Evolutionary conservation across 2,888 invertebrate species (phyloP).

Genomic region (Chrysolina oricalcia): DNA sequence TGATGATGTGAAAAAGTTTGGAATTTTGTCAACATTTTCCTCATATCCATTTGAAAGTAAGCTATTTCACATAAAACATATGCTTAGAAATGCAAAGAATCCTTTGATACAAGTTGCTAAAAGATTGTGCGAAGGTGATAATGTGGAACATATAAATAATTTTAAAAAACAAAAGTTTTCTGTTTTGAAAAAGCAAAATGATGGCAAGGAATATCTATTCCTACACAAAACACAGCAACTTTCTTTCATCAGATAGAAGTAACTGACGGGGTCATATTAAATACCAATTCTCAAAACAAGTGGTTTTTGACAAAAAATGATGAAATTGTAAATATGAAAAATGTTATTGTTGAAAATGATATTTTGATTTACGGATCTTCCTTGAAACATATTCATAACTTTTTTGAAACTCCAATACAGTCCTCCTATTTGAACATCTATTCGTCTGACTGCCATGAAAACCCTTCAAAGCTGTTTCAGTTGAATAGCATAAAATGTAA

Average conservation of each 20-base stretch:
- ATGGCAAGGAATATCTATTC: conserved; percentile 13
- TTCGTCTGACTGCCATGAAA: conserved; percentile 40
- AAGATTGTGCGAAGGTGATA: conserved; percentile 47
- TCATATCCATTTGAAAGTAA: conserved; percentile 65
- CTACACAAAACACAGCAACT: conserved; percentile 5
- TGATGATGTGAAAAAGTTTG: conserved; percentile 60
- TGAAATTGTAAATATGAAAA: conserved; percentile 40
- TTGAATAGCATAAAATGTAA: conserved; percentile 47
- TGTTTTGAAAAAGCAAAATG: conserved; percentile 12
- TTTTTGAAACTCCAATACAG: no score
- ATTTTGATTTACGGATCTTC: conserved; percentile 49
- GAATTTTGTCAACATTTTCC: conserved; percentile 59
- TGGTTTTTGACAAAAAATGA: conserved; percentile 54
- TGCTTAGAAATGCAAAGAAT: conserved; percentile 43
- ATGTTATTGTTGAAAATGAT: conserved; percentile 36
- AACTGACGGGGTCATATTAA: no score
- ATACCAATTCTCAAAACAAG: conserved; percentile 39
- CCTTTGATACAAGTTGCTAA: conserved; percentile 47
- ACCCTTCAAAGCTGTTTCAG: conserved; percentile 37
- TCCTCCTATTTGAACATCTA: conserved; percentile 51
- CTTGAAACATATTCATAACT: no score
- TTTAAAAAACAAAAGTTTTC: conserved; percentile 24
- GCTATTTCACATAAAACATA: conserved; percentile 49
- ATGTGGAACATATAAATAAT: conserved; percentile 24
- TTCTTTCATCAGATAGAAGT: no score